Evolutionary conservation across 1,140 invertebrate species (phyloP).

Genomic region (Pararge aegeria): DNA sequence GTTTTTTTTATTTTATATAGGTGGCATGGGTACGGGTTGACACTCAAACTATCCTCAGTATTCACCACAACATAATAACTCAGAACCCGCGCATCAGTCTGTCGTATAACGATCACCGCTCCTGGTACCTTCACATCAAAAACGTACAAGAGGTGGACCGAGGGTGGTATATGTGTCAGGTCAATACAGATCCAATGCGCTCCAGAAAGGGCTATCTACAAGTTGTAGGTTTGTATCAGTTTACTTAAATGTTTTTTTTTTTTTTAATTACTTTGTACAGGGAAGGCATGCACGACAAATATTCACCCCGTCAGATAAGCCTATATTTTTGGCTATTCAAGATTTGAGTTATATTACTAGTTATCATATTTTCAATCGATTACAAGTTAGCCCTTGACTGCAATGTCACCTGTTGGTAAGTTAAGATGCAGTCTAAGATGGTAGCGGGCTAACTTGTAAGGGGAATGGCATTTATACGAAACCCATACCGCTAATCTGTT

Average conservation of each 20-base stretch:
- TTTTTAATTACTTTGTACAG: neutral
- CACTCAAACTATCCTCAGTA: slow-evolving; percentile 94
- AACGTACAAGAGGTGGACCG: slow-evolving; percentile 90
- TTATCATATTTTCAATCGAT: too few relatives aligned
- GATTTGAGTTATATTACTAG: too few relatives aligned
- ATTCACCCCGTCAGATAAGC: too few relatives aligned
- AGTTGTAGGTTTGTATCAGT: slow-evolving; percentile 87
- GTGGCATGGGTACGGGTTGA: slow-evolving; percentile 95
- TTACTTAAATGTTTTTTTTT: neutral
- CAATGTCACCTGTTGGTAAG: too few relatives aligned
- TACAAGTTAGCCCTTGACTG: too few relatives aligned
- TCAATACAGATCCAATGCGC: slow-evolving; percentile 93
- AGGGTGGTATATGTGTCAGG: slow-evolving; percentile 93
- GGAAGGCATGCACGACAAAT: too few relatives aligned
- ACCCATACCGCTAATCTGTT: too few relatives aligned
- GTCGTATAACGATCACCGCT: slow-evolving; percentile 92
- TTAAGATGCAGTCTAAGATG: too few relatives aligned
- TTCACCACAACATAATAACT: slow-evolving; percentile 93
- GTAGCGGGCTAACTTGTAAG: too few relatives aligned
- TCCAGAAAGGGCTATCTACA: slow-evolving; percentile 91
- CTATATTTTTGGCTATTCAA: too few relatives aligned
- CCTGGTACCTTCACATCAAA: slow-evolving; percentile 93
- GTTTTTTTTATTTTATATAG: too few relatives aligned
- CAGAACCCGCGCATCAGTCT: slow-evolving; percentile 92
- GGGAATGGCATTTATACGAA: too few relatives aligned